These are phyloP conservation scores for Natator depressus DNA, from an alignment of 2,113 vertebrate genomes.

Conservation along the genomic window DNA sequence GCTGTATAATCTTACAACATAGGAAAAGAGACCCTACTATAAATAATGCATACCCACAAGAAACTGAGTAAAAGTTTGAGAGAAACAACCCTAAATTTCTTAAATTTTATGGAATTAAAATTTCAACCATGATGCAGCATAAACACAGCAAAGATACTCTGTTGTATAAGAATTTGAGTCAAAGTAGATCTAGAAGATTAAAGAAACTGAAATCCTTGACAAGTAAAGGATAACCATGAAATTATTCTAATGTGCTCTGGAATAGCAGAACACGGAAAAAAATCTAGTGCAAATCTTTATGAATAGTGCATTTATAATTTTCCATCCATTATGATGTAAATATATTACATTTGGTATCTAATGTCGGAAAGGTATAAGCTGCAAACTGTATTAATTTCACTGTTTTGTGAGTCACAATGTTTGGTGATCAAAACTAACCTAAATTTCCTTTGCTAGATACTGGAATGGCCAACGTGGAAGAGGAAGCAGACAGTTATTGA, in stretches of 20 bases:
- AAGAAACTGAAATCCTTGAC: background rate
- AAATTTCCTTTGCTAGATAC: background rate
- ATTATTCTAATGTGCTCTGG: background rate
- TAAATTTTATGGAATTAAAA: background rate
- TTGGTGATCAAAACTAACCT: slow-evolving; percentile 11
- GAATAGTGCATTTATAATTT: background rate
- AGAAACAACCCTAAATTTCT: background rate
- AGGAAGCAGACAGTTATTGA: slow-evolving; percentile 49
- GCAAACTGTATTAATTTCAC: background rate
- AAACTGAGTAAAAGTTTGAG: background rate
- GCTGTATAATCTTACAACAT: background rate
- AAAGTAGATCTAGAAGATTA: background rate
- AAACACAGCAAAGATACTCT: background rate
- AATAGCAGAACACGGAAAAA: rapidly evolving
- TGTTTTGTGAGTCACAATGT: background rate
- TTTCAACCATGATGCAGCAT: background rate
- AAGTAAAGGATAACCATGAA: background rate
- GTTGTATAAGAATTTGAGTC: background rate
- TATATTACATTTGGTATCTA: slow-evolving; percentile 9
- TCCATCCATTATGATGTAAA: background rate
- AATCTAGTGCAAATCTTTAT: background rate
- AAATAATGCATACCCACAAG: background rate
- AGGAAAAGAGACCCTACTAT: background rate
- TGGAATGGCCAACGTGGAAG: slow-evolving; percentile 4
- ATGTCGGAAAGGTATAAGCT: background rate